Base-by-base conservation (phyloP, 2,113 vertebrate species). In the Toxotes jaculatrix region DNA sequence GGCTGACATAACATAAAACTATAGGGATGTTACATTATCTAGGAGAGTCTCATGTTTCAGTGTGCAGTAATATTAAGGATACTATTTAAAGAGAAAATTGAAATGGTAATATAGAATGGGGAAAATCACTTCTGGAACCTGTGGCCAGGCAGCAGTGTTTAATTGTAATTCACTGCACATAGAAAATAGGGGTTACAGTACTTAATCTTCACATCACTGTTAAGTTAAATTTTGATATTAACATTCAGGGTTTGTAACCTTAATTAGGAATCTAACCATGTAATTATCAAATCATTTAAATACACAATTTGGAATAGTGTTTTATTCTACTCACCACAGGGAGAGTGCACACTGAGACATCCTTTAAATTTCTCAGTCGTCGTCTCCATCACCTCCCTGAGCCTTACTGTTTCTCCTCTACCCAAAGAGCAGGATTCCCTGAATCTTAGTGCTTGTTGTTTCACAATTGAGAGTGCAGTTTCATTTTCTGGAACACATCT, bases 401-500 rank as follows among this genome's bases (percentile, higher is more conserved):
- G 76, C 75, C 47, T 36, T 70, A 74, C 76, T 64, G 69, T 79
- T 74, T 75, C 65, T 70, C n/a, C n/a, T n/a, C 74, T 21, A 57
- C 61, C 59, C 78, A 76, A 66, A 67, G 59, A 74, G 66, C 43
- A 73, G 70, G 34, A 77, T 68, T 65, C 42, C 49, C 43, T 6
- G n/a, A 70, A 72, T 71, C 72, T 72, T 12, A 34, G 38, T 74
- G 59, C 65, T 80, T 79, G 68, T 83, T 64, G 76, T 78, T 86
- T 81, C 73, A 79, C 74, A 80, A 77, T 56, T 74, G 82, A 86
- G 77, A 84, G 60, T 63, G 80, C 60, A 56, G 36, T 77, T 88
- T 78, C 76, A 80, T 89, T 90, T 88, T 66, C 69, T 78, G 69
- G 38, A 83, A 83, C 65, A 77, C 49, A 70, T 61, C 82, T 87